Evolutionary conservation across 92 coral and sea anemone species (phyloP).

Genomic region (Muricea muricata): DNA sequence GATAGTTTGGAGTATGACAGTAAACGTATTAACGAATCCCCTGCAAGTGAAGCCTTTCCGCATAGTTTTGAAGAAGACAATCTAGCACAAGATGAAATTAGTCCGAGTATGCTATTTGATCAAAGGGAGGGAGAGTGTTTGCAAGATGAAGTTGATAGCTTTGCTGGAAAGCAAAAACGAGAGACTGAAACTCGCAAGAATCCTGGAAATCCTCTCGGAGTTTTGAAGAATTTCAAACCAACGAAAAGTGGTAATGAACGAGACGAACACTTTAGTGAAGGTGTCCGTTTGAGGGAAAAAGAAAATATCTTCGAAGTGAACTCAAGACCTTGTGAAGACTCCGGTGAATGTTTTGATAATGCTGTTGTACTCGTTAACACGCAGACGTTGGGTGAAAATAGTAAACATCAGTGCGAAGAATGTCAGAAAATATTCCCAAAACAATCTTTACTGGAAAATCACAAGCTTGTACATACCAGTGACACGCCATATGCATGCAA

Average conservation of each 20-base stretch:
- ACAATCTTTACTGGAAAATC: constrained; percentile 47
- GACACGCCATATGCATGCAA: constrained; percentile 50
- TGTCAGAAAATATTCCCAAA: constrained; percentile 59
- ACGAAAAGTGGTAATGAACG: not conserved
- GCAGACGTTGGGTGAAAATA: not conserved
- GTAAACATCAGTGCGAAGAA: constrained; percentile 18
- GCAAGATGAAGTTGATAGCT: not conserved
- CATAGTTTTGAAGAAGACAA: not conserved
- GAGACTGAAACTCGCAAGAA: not conserved
- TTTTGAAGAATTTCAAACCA: not conserved
- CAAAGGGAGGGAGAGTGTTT: not conserved
- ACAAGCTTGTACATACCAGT: constrained; percentile 41
- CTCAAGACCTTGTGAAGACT: not conserved
- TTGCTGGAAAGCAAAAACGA: not conserved
- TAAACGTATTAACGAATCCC: not conserved
- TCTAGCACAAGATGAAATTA: not conserved
- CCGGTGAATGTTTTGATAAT: not conserved
- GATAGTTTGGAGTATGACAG: not conserved
- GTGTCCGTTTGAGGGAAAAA: too few species aligned
- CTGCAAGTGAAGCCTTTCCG: not conserved
- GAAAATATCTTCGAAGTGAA: not conserved
- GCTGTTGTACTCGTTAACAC: not conserved
- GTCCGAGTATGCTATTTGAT: not conserved
- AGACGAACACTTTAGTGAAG: not conserved
- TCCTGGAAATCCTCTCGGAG: not conserved